Base-by-base conservation (phyloP, 2,888 invertebrate genomes). In the Drepanosiphum platanoidis region DNA sequence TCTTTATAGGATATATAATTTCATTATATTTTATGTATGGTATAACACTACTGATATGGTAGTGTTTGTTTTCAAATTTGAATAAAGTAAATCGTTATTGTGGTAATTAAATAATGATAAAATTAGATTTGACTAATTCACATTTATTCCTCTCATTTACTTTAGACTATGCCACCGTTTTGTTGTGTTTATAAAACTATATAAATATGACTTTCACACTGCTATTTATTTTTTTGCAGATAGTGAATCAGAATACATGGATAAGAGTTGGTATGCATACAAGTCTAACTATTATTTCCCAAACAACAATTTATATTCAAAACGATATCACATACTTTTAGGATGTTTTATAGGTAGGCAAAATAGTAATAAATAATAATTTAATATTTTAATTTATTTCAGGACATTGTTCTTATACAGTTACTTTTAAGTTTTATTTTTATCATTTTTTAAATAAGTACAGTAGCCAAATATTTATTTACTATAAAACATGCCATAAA, bases 201-300 rank as follows among this genome's bases (percentile, higher is more conserved):
- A 3, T 71, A 78, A 22, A 34, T 36, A 27, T 70, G 42, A 52
- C 22, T 30, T 71, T 46, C n/a, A n/a, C 9, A 11, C 27, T 42
- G n/a, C 1, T 52, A 7, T 27, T 27, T 18, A 30, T 68, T 81
- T 58, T 68, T 72, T 88, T 88, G 88, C 89, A 90, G 93, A 92
- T 88, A 92, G 92, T 90, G 91, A 92, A 66, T 89, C 90, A 81
- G 89, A 91, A 70, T 90, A 91, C 22, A 90, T 90, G 80, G 92
- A 93, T 88, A 91, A 92, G 42, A 90, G 92, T 87, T 93, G 93
- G 92, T 93, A 93, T 88, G 91, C 92, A 11, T 92, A 93, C 88
- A 93, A 93, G 86, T 93, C 94, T 0, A 94, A 94, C 88, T 94
- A 94, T 88, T 93, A 93, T 88, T 94, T 94, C 87, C 94, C 94